Evolutionary conservation across 30 jellyfish, hydroid and myxozoan species (phyloP).

Genomic region (Clytia hemisphaerica): DNA sequence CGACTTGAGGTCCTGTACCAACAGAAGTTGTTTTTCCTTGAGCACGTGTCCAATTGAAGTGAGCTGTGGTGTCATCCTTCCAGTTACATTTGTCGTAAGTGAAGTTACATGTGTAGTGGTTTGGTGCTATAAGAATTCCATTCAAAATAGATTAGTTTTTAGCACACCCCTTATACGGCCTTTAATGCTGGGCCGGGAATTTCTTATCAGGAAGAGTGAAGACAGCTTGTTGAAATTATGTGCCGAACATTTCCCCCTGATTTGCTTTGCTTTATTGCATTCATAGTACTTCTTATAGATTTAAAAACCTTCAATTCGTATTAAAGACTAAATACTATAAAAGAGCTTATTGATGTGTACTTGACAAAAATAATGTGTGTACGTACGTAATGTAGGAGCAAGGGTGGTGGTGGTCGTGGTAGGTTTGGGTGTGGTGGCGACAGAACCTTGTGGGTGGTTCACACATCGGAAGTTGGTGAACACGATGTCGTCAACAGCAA

Average conservation of each 20-base stretch:
- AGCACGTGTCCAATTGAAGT: conserved; percentile 81
- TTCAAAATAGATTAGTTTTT: neutral
- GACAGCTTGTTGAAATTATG: too few species aligned
- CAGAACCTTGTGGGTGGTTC: conserved; percentile 62
- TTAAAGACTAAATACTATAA: too few species aligned
- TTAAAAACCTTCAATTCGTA: too few species aligned
- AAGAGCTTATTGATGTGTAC: too few species aligned
- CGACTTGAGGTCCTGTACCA: conserved; percentile 70
- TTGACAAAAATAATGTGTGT: too few species aligned
- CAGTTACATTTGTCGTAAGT: conserved; percentile 69
- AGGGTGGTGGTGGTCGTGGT: conserved; percentile 47
- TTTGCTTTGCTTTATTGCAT: too few species aligned
- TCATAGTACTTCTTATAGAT: too few species aligned
- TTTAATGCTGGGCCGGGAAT: too few species aligned
- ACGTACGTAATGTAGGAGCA: conserved; percentile 77
- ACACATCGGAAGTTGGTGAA: conserved; percentile 64
- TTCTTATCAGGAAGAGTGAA: too few species aligned
- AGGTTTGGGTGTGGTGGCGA: conserved; percentile 76
- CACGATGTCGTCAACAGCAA: conserved; percentile 71
- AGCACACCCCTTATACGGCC: too few species aligned
- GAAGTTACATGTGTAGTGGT: conserved; percentile 75
- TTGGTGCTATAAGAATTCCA: conserved; percentile 59
- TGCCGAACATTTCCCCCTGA: too few species aligned
- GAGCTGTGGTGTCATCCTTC: conserved; percentile 66
- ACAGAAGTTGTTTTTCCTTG: conserved; percentile 75